phyloP scores from a whole-genome alignment of 2,888 invertebrate species.

The Lamproptera curius region DNA sequence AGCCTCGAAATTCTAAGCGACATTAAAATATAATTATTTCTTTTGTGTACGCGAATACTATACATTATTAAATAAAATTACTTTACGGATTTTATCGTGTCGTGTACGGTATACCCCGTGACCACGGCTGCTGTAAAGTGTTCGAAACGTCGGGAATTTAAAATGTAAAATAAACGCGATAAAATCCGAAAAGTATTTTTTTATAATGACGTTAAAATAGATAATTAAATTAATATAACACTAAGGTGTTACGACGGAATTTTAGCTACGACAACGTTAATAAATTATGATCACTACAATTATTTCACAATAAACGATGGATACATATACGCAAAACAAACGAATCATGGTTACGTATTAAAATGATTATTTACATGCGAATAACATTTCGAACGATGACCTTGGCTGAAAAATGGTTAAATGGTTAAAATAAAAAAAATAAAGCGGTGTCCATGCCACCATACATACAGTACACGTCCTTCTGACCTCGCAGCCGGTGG shows the following conservation, averaged over 20 bases:
- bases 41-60: too few relatives aligned
- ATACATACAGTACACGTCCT: slow-evolving; percentile 87
- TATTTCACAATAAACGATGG: background rate
- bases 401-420: slow-evolving; percentile 3
- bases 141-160: too few relatives aligned
- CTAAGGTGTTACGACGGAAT: background rate
- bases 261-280: background rate
- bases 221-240: too few relatives aligned
- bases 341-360: background rate
- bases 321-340: background rate
- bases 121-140: too few relatives aligned
- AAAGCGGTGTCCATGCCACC: slow-evolving; percentile 66
- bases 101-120: too few relatives aligned
- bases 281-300: background rate
- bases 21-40: too few relatives aligned
- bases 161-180: too few relatives aligned
- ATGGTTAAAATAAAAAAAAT: slow-evolving; percentile 29
- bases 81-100: too few relatives aligned
- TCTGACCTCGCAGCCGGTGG: slow-evolving; percentile 88
- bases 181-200: too few relatives aligned
- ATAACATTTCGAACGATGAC: background rate
- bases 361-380: slow-evolving; percentile 3
- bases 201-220: too few relatives aligned
- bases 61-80: too few relatives aligned
- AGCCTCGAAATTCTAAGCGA: slow-evolving; percentile 2